These are phyloP conservation scores for Scaptomyza graminum DNA, from an alignment of 1,140 invertebrate genomes.

Conservation along the genomic window DNA sequence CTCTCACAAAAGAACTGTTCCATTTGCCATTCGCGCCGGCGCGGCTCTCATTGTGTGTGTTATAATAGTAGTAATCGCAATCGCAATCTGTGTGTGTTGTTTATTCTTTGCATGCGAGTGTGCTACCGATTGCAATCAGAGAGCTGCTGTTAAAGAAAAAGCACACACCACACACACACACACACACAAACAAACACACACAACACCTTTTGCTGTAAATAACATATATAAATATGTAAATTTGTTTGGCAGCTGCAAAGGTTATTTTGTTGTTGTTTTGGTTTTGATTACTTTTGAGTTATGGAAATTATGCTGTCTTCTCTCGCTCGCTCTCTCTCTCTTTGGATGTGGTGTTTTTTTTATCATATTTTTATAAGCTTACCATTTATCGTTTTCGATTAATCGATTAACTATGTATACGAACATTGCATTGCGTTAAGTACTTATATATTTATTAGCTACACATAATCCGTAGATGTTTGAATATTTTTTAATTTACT, in stretches of 20 bases:
- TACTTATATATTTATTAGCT: slow-evolving; percentile 4
- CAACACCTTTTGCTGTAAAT: slow-evolving; percentile 30
- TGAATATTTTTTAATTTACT: slow-evolving; percentile 5
- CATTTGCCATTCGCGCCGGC: slow-evolving; percentile 21
- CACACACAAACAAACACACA: slow-evolving; percentile 8
- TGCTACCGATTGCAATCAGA: slow-evolving; percentile 6
- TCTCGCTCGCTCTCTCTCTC: slow-evolving; percentile 8
- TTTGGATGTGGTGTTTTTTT: slow-evolving; percentile 34
- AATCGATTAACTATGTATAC: slow-evolving; percentile 17
- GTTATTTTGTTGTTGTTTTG: slow-evolving; percentile 8
- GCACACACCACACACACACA: slow-evolving; percentile 4
- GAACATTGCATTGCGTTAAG: slow-evolving; percentile 1
- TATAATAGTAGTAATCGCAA: background rate
- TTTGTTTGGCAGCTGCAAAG: slow-evolving; percentile 14
- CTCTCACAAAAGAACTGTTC: slow-evolving; percentile 16
- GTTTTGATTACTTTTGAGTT: slow-evolving; percentile 11
- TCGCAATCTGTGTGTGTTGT: background rate
- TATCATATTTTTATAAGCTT: slow-evolving; percentile 17
- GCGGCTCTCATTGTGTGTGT: slow-evolving; percentile 11
- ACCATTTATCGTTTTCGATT: slow-evolving; percentile 28
- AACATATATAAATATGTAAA: slow-evolving; percentile 15
- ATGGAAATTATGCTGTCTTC: slow-evolving; percentile 4
- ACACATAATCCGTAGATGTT: slow-evolving; percentile 18
- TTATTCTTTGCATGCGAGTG: slow-evolving; percentile 1
- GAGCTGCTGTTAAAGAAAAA: background rate